Evolutionary conservation across 2,113 vertebrate genomes (phyloP).

Genomic region (Thomomys bottae): DNA sequence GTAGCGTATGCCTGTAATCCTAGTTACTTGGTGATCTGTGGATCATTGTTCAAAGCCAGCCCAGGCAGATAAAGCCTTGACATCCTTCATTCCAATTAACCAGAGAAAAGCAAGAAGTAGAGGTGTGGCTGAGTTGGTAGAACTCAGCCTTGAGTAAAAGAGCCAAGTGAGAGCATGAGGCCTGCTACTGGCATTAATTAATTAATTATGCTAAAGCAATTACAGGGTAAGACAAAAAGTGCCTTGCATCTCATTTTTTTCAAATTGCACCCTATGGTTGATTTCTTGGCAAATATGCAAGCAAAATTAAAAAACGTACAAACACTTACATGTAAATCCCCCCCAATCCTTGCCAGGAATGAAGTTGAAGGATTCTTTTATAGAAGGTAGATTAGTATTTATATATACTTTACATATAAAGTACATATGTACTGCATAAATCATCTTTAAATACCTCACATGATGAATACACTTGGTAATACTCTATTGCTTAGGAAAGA

Average conservation of each 20-base stretch:
- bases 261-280: slow-evolving; percentile 36
- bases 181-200: no score
- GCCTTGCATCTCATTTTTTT: slow-evolving; percentile 32
- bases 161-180: no score
- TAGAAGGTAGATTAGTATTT: background rate
- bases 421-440: background rate
- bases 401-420: background rate
- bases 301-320: background rate
- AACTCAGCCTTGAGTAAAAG: no score
- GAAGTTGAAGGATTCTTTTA: background rate
- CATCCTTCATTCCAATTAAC: no score
- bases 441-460: background rate
- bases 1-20: no score
- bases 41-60: no score
- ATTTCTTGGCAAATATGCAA: background rate
- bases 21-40: no score
- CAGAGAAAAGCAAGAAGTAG: no score
- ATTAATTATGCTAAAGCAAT: slow-evolving; percentile 28
- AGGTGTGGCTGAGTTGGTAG: no score
- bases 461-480: background rate
- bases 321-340: background rate
- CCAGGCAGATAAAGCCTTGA: no score
- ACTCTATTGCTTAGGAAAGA: background rate
- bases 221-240: slow-evolving; percentile 47
- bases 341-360: background rate